Percentiles rank a stretch among this genome's conserved stretches.
These are phyloP conservation scores for Drosophila trapezifrons DNA, from an alignment of 1,140 invertebrate species.

Conservation along the genomic window DNA sequence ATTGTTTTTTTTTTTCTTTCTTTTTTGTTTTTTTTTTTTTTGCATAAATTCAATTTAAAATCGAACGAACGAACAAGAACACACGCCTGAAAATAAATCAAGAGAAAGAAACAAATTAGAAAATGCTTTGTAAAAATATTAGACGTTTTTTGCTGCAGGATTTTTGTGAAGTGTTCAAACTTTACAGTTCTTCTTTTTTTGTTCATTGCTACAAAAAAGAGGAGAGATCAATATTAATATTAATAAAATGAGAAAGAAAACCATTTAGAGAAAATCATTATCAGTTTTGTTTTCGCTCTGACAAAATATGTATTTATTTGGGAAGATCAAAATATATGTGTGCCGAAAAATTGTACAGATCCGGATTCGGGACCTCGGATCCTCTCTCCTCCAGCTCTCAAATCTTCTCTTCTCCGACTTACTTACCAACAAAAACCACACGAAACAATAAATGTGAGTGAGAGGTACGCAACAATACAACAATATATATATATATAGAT, in stretches of 20 bases:
- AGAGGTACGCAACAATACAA: conserved; percentile 58
- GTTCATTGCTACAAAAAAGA: conserved; percentile 60
- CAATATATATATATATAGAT: conserved; percentile 18
- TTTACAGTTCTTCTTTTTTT: conserved; percentile 27
- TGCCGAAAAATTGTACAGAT: conserved; percentile 63
- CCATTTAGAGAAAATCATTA: conserved; percentile 68
- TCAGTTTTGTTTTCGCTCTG: conserved; percentile 42
- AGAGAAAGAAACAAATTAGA: conserved; percentile 81
- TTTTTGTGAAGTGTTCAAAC: conserved; percentile 38
- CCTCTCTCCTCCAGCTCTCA: conserved; percentile 2
- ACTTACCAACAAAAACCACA: conserved; percentile 75
- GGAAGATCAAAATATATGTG: conserved; percentile 53
- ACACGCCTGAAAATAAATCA: conserved; percentile 81
- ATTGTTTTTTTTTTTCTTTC: conserved; percentile 14
- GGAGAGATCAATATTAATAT: conserved; percentile 39
- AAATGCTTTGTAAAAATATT: conserved; percentile 57
- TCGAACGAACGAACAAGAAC: conserved; percentile 73
- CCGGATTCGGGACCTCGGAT: conserved; percentile 42
- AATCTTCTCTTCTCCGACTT: conserved; percentile 29
- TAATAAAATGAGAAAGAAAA: conserved; percentile 72
- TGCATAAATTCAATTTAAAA: conserved; percentile 79
- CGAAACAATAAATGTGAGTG: conserved; percentile 60
- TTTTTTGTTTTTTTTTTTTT: conserved; percentile 19
- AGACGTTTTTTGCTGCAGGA: conserved; percentile 44
- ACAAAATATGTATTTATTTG: conserved; percentile 43